Evolutionary conservation across 2,797 vertebrate species (phyloP), one percentile per base, ranked within the genome.

Genomic region (Gymnothorax reevesii): DNA sequence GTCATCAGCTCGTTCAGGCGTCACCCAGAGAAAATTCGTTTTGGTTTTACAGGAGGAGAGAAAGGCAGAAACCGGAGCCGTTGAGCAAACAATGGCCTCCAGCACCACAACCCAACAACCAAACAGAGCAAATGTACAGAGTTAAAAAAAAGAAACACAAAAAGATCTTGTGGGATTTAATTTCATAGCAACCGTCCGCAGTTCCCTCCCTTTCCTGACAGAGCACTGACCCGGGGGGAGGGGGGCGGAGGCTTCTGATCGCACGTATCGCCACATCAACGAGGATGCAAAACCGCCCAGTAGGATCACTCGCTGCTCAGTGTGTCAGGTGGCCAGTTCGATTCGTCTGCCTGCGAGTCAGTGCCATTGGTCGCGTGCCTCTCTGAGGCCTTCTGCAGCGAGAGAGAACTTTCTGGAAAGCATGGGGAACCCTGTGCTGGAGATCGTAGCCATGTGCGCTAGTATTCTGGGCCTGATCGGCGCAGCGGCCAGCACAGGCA

Each of bases 401-500:
- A 12, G n/a, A 27, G 7, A 25, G 66, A 69, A 73, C 25, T 25
- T 73, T 73, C 25, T 0, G 15, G 54, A 57, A 66, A 89, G 49
- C 66, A 97, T 97, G 96, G 94, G 95, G 55, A 95, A 92, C 87
- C 90, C 93, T 10, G 92, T 92, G 0, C 90, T 99, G 89, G 97
- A 98, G 92, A 93, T 97, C 0, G 89, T 94, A 52, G 98, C 92
- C 7, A 90, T 98, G 64, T 55, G 97, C 3, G 20, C 97, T 9
- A 97, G 97, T 1, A 86, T 97, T 0, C 85, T 97, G 0, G 98
- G 98, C 15, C 89, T 97, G 90, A 91, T 97, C 0, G 97, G 97
- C 5, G 94, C 94, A 0, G 88, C 97, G 7, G 96, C 97, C 4
- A 95, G 96, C 87, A 97, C 97, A 0, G 95, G 97, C 54, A 96